Evolutionary conservation across 2,797 vertebrate species (phyloP), one percentile per base, ranked within the genome.

Genomic region (Acanthornis magna): DNA sequence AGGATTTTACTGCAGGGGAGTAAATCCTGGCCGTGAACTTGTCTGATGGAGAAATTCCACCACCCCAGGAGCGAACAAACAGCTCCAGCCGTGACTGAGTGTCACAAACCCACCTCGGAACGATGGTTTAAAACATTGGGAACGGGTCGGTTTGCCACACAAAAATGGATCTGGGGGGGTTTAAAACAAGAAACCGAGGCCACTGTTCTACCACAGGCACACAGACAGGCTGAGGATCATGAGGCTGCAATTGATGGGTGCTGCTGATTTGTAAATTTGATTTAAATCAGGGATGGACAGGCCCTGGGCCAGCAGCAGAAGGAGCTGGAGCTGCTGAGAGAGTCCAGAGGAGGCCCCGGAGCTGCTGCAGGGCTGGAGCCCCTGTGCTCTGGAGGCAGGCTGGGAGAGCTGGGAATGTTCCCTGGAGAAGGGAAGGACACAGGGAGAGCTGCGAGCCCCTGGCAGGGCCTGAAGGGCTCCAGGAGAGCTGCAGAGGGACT

Each of bases 121-220:
- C 21, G 9, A 7, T 1, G 36, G 21, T 51, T 57, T 29, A 16
- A 47, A 73, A 42, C 1, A 4, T 1, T 0, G 3, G n/a, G 17
- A 85, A 70, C 13, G 3, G 11, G 9, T 5, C 16, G 45, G 5
- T 8, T 70, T 18, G 19, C 6, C 2, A 13, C 0, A 0, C 3
- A n/a, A 30, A 81, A 57, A 19, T 7, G 2, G 3, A 36, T 10
- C 50, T 30, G 14, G 9, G 32, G 19, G 4, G 2, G 3, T 51
- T 45, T n/a, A 57, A 58, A 86, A 16, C n/a, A 26, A 60, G 30
- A 29, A 78, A 58, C 23, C 0, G 0, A 79, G 1, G 3, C 9
- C 25, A 63, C 43, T 0, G 0, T 29, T 47, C 57, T 15, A 19
- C 71, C 50, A 42, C 0, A 2, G 60, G 36, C 42, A 13, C 23